Conservation (phyloP, 2,888 invertebrate species). For the Lasioglossum pauxillum region DNA sequence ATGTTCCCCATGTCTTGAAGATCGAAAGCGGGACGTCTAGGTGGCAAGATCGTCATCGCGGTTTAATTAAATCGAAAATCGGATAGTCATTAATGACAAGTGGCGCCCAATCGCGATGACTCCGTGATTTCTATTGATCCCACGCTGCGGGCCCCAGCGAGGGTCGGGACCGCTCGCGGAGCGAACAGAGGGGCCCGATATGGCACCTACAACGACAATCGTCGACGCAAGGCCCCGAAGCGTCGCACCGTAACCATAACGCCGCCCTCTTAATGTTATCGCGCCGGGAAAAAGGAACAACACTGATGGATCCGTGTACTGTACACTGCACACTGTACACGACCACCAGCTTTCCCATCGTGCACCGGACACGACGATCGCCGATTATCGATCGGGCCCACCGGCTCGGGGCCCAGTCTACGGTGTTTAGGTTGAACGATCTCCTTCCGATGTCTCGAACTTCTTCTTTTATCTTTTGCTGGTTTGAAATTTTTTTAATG, state of each 20-base stretch:
- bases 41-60: constrained; percentile 82
- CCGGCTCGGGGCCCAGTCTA: not conserved
- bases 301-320: constrained; percentile 66
- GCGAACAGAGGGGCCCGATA: constrained; percentile 43
- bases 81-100: constrained; percentile 84
- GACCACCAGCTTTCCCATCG: constrained; percentile 63
- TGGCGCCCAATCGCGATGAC: constrained; percentile 84
- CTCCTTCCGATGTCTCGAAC: not conserved
- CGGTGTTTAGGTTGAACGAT: not conserved
- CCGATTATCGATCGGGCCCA: not conserved
- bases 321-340: constrained; percentile 28
- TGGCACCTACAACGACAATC: constrained; percentile 71
- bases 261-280: constrained; percentile 78
- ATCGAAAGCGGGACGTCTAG: constrained; percentile 46
- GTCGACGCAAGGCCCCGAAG: constrained; percentile 25
- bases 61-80: constrained; percentile 83
- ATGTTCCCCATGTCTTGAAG: not conserved
- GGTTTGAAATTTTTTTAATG: too few species aligned
- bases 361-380: not conserved
- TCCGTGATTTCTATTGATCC: constrained; percentile 81
- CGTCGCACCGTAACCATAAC: constrained; percentile 56
- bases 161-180: constrained; percentile 63
- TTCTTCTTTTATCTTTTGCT: too few species aligned
- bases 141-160: constrained; percentile 72
- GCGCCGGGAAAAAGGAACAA: constrained; percentile 61